Evolutionary conservation across 2,888 invertebrate genomes (phyloP), one percentile per base, ranked within the genome.

Genomic region (Epiblema foenella): DNA sequence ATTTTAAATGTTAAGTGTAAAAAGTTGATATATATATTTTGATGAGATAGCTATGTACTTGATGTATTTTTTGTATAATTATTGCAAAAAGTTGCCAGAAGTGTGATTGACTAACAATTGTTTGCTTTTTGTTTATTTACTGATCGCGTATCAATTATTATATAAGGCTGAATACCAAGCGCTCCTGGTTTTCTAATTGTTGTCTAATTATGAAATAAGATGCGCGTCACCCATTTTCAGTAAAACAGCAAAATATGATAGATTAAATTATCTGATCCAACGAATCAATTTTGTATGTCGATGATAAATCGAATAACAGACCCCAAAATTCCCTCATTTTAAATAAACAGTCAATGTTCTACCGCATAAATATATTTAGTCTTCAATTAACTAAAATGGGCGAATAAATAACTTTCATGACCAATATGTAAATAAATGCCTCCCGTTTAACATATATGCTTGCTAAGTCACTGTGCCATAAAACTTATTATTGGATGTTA

Each of bases 101-200:
- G 89, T 89, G 89, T 91, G 89, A 89, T 90, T 86, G 89, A 90
- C 90, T 90, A 90, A 91, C 85, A 83, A 84, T 33, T 33, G 7
- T 33, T 33, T 82, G 79, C 83, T 78, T 83, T 73, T 75, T 75
- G 9, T 42, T 42, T 39, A 29, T 52, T 52, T 24, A 52, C 24
- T 29, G 33, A 33, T 33, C 29, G 52, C 52, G 24, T 68, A 39
- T 59, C 39, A 29, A 17, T 12, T 37, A 37, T 12, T 12, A 52
- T 52, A 39, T 20, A 60, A 68, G 60, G 46, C 68, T 54, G 42
- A 60, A 18, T 60, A 68, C 11, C 37, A 33, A 20, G 51, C 52
- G 29, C 17, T 59, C 29, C 42, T 60, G 17, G 60, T 42, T 24
- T 68, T 17, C 12, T 24, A 12, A 54, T 18, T 24, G 24, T 29